Percentiles rank a stretch among this genome's conserved stretches.
These are phyloP conservation scores for Thamnophis sirtalis DNA, from an alignment of 2,113 vertebrate species.

Conservation along the genomic window DNA sequence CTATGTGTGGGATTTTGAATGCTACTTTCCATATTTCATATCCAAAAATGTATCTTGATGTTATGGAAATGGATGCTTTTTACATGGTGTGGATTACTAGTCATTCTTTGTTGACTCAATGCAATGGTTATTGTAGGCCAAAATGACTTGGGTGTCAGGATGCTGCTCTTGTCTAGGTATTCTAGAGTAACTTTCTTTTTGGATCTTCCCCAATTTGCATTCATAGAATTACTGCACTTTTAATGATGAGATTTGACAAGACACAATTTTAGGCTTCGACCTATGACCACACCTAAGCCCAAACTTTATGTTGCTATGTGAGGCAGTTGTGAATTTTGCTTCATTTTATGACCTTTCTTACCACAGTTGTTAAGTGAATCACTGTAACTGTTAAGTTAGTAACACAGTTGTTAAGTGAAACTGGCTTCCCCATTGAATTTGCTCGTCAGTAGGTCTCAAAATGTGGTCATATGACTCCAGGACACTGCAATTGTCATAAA, in stretches of 20 bases:
- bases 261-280: neutral
- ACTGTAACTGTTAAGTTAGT: neutral
- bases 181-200: neutral
- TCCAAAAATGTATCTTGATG: neutral
- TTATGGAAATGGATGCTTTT: neutral
- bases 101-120: neutral
- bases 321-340: neutral
- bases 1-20: neutral
- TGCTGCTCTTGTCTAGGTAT: neutral
- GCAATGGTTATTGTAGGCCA: neutral
- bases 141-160: neutral
- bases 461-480: neutral
- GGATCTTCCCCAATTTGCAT: neutral
- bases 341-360: neutral
- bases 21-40: neutral
- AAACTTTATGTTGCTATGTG: neutral
- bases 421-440: neutral
- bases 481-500: neutral
- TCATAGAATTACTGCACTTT: neutral
- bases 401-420: neutral
- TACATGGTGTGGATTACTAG: neutral
- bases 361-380: neutral
- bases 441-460: neutral
- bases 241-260: neutral
- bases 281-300: neutral